Percentiles rank a stretch among this genome's conserved stretches.
phyloP scores from a whole-genome alignment of 2,888 invertebrate species.

The Rhynchonema sp. region DNA sequence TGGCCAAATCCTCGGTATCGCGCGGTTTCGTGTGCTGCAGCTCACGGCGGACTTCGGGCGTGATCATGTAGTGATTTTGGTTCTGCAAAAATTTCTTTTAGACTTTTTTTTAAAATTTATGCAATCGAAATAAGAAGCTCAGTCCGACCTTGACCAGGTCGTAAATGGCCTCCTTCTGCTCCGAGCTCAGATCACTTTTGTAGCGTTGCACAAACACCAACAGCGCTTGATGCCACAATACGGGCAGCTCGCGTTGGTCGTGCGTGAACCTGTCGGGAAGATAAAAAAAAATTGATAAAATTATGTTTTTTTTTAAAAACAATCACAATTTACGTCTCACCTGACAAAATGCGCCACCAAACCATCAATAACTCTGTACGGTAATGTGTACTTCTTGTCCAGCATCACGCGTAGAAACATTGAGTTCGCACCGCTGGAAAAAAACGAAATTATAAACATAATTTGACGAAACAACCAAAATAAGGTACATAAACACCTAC shows the following conservation, averaged over 20 bases:
- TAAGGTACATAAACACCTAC: too few species aligned
- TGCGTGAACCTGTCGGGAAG: conserved; percentile 50
- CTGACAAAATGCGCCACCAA: conserved; percentile 78
- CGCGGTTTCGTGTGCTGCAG: conserved; percentile 60
- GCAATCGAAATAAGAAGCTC: background rate
- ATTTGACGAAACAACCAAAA: too few species aligned
- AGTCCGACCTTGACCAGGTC: conserved; percentile 45
- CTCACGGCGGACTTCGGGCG: conserved; percentile 66
- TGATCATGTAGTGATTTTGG: conserved; percentile 46
- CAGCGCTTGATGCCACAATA: conserved; percentile 88
- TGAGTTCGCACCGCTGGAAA: conserved; percentile 82
- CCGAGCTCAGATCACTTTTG: conserved; percentile 75
- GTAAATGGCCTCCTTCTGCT: conserved; percentile 68
- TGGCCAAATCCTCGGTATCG: conserved; percentile 33
- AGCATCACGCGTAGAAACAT: conserved; percentile 78
- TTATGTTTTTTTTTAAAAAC: too few species aligned
- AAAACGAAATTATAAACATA: too few species aligned
- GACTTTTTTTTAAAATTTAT: background rate
- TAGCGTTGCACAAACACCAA: conserved; percentile 83
- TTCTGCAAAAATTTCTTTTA: conserved; percentile 7
- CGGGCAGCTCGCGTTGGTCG: conserved; percentile 65
- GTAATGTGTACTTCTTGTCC: conserved; percentile 92
- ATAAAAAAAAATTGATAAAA: background rate
- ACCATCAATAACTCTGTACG: conserved; percentile 79
- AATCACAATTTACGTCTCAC: too few species aligned